Evolutionary conservation across 2,888 invertebrate species (phyloP).

Genomic region (Chelonus formosanus): DNA sequence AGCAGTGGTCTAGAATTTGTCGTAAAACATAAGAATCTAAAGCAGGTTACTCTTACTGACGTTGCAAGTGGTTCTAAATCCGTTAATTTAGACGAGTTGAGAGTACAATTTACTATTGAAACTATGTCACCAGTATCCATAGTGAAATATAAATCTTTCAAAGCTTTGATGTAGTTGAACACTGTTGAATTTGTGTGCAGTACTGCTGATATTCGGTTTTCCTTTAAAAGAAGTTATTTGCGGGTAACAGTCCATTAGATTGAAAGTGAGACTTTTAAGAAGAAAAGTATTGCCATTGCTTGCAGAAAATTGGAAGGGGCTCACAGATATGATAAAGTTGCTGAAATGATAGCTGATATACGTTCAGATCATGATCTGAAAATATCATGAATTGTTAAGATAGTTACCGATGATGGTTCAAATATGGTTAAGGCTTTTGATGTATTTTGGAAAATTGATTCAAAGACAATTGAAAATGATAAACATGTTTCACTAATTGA

Average conservation of each 20-base stretch:
- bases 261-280: conserved; percentile 34
- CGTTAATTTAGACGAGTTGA: conserved; percentile 16
- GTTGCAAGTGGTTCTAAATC: conserved; percentile 10
- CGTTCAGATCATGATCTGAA: conserved; percentile 29
- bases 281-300: conserved; percentile 42
- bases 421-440: conserved; percentile 32
- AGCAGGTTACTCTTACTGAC: too few species aligned
- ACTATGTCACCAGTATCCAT: conserved; percentile 19
- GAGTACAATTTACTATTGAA: conserved; percentile 23
- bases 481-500: background rate
- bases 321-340: conserved; percentile 43
- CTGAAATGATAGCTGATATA: conserved; percentile 29
- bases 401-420: conserved; percentile 31
- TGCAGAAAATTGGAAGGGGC: conserved; percentile 44
- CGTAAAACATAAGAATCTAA: too few species aligned
- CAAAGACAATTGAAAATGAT: conserved; percentile 9
- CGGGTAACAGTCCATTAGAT: conserved; percentile 47
- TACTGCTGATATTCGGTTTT: conserved; percentile 46
- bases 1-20: too few species aligned
- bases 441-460: conserved; percentile 21
- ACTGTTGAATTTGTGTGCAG: conserved; percentile 38
- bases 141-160: conserved; percentile 17
- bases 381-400: conserved; percentile 24
- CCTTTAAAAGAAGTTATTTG: conserved; percentile 43
- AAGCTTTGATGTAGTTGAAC: conserved; percentile 22